Evolutionary conservation across 2,888 invertebrate species (phyloP), one percentile per base, ranked within the genome.

Genomic region (Drosophila monieri): DNA sequence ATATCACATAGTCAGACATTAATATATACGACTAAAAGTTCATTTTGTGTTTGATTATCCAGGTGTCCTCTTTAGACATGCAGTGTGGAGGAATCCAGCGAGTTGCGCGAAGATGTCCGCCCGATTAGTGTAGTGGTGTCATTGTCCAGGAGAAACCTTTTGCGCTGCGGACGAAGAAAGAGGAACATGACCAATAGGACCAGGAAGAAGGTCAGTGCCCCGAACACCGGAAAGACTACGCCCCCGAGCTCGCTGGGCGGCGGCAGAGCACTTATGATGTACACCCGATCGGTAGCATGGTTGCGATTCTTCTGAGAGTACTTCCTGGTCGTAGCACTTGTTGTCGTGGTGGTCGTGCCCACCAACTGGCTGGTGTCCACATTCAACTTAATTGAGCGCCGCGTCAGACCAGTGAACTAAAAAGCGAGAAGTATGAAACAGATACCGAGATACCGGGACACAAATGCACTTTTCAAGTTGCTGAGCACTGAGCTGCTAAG

Each of bases 401-500:
- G 90, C 90, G 90, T 90, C 67, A 84, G 72, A n/a, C 90, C 91
- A 43, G 90, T 91, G 25, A 89, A 73, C 90, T 91, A 76, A n/a
- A 35, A 35, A 14, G n/a, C 14, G 35, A 35, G 14, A 35, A 35
- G 35, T 2, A 35, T 35, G 35, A 35, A 27, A 9, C 27, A 8
- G 35, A 35, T 6, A 32, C 32, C 3, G 32, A 32, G 1, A n/a
- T 6, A n/a, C 14, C 6, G 35, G n/a, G 35, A n/a, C 12, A 35
- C 5, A 35, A 6, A 35, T n/a, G 5, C 5, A n/a, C 35, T n/a
- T 4, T 35, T n/a, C 1, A 35, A 35, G 35, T 5, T n/a, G 35
- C 9, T 12, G 10, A 12, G 32, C 12, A 32, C 32, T 12, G n/a
- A 2, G 35, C 35, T 35, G n/a, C 35, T n/a, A n/a, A 35, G 35